phyloP scores from a whole-genome alignment of 2,113 vertebrate species.

The Callipepla californica region DNA sequence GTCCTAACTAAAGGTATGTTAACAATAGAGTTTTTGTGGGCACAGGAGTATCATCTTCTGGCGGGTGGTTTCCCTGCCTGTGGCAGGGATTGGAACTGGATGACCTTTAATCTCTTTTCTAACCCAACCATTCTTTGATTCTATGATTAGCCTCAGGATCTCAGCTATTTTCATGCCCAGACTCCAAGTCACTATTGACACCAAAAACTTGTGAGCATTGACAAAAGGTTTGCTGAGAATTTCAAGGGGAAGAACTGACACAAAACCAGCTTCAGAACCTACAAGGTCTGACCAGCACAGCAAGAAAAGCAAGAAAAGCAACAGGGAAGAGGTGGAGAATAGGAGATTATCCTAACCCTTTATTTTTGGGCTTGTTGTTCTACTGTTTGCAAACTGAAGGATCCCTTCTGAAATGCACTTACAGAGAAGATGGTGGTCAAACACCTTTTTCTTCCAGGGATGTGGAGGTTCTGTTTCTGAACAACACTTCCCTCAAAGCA shows the following conservation, averaged over 20 bases:
- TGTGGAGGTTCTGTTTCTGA: background rate
- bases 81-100: background rate
- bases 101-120: background rate
- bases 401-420: background rate
- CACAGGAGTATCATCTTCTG: background rate
- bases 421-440: background rate
- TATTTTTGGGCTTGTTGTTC: background rate
- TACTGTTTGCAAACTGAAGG: background rate
- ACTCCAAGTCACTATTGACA: background rate
- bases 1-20: background rate
- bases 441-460: background rate
- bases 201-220: background rate
- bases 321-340: background rate
- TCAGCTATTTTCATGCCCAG: background rate
- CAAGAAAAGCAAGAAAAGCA: background rate
- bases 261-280: background rate
- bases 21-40: background rate
- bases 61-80: background rate
- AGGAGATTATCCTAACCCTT: background rate
- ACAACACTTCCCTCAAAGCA: background rate
- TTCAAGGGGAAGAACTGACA: background rate
- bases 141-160: background rate
- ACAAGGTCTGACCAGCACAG: background rate
- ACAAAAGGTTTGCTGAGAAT: background rate
- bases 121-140: background rate